Evolutionary conservation across 2,113 vertebrate genomes (phyloP), one percentile per base, ranked within the genome.

Genomic region (Takifugu flavidus): DNA sequence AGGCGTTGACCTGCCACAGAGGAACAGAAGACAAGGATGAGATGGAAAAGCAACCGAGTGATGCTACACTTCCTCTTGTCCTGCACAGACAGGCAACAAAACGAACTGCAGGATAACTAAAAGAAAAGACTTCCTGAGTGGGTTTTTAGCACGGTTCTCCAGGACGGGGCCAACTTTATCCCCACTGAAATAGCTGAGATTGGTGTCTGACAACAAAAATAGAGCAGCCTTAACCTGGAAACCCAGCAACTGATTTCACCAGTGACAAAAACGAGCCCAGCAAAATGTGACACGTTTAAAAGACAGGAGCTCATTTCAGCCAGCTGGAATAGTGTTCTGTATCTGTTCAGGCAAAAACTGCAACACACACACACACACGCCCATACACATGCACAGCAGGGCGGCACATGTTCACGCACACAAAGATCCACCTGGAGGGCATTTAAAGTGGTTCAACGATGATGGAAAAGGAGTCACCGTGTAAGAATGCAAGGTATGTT

Each of bases 1-100:
- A 99, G 7, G 96, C 97, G 0, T 99, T 99, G 20, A 99, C 97
- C 96, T 99, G 72, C 26, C 26, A 20, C 15, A 25, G 61, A 62
- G 53, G 15, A 43, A 6, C 53, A 14, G 53, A 34, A 74, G 20
- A 67, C 13, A 4, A 26, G 0, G 0, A 15, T n/a, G 10, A 61
- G 8, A 49, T 15, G 49, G 28, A 53, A 53, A 14, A 56, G 34
- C 45, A 46, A 20, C 20, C 20, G 20, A 20, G 20, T 20, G 20
- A 20, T 20, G 20, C 20, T 20, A 20, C 20, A 20, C 20, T 20
- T 20, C 20, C 20, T 20, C 20, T 20, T 20, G 20, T 20, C n/a
- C n/a, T n/a, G n/a, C 20, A 20, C 20, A 20, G 20, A 20, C 20
- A 20, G 47, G 47, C 13, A 27, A 25, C n/a, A 50, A 14, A 47